These are phyloP conservation scores for Globodera rostochiensis DNA, from an alignment of 1,140 invertebrate genomes.

Conservation along the genomic window DNA sequence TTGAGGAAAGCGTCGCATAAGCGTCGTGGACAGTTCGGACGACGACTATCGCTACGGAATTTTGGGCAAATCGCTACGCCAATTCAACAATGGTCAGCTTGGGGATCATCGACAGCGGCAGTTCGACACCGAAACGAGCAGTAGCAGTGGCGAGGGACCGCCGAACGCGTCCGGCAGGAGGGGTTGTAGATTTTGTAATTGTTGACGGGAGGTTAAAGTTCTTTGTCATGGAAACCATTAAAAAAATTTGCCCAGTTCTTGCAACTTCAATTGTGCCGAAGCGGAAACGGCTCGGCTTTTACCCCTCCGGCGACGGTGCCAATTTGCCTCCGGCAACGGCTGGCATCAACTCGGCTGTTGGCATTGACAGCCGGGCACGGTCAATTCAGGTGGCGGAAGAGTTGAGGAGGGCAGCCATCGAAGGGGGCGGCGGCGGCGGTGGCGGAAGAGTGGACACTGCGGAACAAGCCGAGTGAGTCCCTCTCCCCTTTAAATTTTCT, in stretches of 20 bases:
- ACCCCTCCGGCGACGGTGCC: no score
- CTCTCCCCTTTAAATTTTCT: background rate
- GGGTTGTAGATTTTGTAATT: background rate
- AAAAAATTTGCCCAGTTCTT: background rate
- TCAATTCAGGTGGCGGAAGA: background rate
- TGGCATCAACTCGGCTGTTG: background rate
- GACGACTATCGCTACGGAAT: conserved; percentile 56
- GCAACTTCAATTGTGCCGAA: background rate
- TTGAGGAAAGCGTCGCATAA: background rate
- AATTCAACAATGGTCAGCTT: background rate
- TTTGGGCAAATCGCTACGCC: conserved; percentile 29
- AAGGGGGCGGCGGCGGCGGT: background rate
- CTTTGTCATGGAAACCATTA: background rate
- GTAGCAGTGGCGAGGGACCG: background rate
- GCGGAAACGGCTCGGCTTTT: background rate
- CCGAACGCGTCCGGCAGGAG: background rate
- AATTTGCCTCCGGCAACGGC: background rate
- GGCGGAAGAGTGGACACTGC: background rate
- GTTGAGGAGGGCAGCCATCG: background rate
- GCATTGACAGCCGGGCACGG: background rate
- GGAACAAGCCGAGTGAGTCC: background rate
- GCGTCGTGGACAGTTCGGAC: conserved; percentile 44
- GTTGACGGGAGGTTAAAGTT: background rate
- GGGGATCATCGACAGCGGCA: background rate
- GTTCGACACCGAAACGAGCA: background rate